Evolutionary conservation across 2,888 invertebrate genomes (phyloP), one percentile per base, ranked within the genome.

Genomic region (Octodonta nipae): DNA sequence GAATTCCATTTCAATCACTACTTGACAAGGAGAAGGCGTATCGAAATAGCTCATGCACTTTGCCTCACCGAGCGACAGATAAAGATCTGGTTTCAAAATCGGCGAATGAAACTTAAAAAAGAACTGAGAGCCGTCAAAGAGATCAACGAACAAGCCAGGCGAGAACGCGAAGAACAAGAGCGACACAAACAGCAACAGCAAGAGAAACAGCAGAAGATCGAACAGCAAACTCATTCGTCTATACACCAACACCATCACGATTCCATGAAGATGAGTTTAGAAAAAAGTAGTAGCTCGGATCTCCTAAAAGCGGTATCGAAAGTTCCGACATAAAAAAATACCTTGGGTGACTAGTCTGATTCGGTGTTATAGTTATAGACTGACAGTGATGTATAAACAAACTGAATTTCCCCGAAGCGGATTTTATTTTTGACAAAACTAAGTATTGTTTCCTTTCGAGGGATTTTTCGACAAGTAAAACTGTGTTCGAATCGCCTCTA

Each of bases 1-100:
- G 95, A 95, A 71, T 95, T 95, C 70, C 89, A 93, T 61, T 92
- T 91, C 70, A 95, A 93, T 68, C 91, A 92, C 61, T 95, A 95
- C 66, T 73, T 95, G 64, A 93, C 93, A 52, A 76, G 95, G 60
- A 75, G 93, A 61, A 79, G 93, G 64, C 76, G 93, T 68, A 92
- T 93, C 67, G 93, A 95, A 67, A 93, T 93, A 51, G 92, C 93
- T 27, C 92, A 93, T 65, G 88, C 89, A 34, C 78, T 95, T 38
- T 89, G 91, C 64, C 76, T 93, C 52, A 91, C 92, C 50, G 93
- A 93, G 67, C 72, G 93, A 55, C 93, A 93, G 71, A 93, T 91
- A 59, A 91, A 91, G 69, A 91, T 89, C 63, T 88, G 88, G 88
- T 89, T 93, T 69, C 92, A 93, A 65, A 93, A 93, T 63, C 75